Evolutionary conservation across 2,113 vertebrate genomes (phyloP).

Genomic region (Notechis scutatus): DNA sequence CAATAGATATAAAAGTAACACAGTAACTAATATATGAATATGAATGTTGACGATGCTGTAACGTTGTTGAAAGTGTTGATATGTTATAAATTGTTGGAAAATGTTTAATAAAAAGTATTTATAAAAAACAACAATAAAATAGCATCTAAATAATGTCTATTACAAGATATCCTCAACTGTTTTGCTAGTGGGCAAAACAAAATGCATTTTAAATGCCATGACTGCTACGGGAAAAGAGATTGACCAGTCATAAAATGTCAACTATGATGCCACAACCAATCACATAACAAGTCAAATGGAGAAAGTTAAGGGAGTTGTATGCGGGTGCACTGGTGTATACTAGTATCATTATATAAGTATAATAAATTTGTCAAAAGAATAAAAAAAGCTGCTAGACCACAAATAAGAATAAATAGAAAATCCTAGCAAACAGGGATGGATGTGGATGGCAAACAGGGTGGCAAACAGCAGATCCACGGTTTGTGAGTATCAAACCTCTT

Average conservation of each 20-base stretch:
- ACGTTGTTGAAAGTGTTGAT: no score
- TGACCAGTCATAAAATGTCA: neutral
- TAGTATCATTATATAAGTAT: neutral
- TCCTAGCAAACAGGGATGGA: neutral
- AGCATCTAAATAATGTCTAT: neutral
- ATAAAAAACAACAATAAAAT: neutral
- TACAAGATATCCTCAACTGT: neutral
- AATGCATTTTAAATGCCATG: neutral
- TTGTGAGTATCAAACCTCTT: neutral
- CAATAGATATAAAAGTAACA: no score
- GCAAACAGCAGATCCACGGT: neutral
- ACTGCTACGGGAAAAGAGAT: neutral
- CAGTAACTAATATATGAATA: no score
- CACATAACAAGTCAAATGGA: neutral
- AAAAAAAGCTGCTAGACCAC: neutral
- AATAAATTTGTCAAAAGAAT: neutral
- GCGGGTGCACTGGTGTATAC: neutral
- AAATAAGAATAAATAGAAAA: neutral
- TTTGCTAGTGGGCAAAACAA: neutral
- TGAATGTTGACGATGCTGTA: no score
- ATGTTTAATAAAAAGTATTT: no score
- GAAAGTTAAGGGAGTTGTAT: neutral
- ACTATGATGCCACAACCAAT: neutral
- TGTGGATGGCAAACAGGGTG: neutral
- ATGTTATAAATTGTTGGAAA: no score